These are phyloP conservation scores for Scaptodrosophila lebanonensis DNA, from an alignment of 1,140 invertebrate genomes.

Conservation along the genomic window DNA sequence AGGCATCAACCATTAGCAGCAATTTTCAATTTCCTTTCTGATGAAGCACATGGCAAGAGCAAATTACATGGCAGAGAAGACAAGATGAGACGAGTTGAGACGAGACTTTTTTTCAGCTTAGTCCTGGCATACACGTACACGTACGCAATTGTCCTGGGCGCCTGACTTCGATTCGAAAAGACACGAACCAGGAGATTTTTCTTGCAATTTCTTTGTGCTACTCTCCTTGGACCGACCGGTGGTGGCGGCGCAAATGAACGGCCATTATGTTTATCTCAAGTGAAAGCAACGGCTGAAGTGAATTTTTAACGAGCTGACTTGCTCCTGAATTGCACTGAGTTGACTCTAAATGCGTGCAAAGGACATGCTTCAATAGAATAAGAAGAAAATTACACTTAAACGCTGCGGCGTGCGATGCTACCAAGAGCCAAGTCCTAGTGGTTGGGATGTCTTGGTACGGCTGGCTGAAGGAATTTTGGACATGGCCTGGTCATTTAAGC, in stretches of 20 bases:
- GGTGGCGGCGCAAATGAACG: slow-evolving; percentile 61
- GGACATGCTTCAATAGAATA: slow-evolving; percentile 74
- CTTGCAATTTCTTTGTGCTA: slow-evolving; percentile 38
- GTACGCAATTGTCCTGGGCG: slow-evolving; percentile 68
- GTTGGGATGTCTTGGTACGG: too few relatives aligned
- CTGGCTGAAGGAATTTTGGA: too few relatives aligned
- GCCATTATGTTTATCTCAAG: slow-evolving; percentile 72
- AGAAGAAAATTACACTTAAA: slow-evolving; percentile 75
- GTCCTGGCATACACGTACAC: slow-evolving; percentile 39
- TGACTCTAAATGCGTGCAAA: slow-evolving; percentile 47
- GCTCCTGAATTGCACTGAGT: slow-evolving; percentile 43
- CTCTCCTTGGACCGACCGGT: background rate
- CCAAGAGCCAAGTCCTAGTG: background rate
- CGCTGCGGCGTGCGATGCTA: slow-evolving; percentile 57
- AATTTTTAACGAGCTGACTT: slow-evolving; percentile 61
- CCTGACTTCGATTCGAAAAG: slow-evolving; percentile 51
- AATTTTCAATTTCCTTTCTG: slow-evolving; percentile 77
- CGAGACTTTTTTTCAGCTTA: slow-evolving; percentile 16
- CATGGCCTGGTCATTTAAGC: too few relatives aligned
- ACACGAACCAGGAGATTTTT: too few relatives aligned
- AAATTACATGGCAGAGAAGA: slow-evolving; percentile 70
- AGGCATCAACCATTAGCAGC: slow-evolving; percentile 60
- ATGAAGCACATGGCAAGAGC: slow-evolving; percentile 77
- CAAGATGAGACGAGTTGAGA: slow-evolving; percentile 35
- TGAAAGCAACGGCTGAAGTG: slow-evolving; percentile 67